These are phyloP conservation scores for Lepisosteus osseus DNA, from an alignment of 2,113 vertebrate genomes.

Conservation along the genomic window DNA sequence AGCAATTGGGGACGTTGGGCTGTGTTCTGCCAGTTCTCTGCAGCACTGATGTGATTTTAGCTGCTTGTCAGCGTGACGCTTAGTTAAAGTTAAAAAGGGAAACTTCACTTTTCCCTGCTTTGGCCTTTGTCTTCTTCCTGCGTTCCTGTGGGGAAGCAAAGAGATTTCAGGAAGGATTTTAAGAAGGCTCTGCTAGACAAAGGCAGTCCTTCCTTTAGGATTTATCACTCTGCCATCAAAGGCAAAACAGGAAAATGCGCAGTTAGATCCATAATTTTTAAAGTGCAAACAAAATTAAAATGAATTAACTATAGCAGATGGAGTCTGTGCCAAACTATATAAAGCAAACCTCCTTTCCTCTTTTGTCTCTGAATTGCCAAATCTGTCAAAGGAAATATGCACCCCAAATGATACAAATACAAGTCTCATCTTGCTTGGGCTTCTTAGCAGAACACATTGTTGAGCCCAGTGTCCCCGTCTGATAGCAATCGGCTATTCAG, in stretches of 20 bases:
- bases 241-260: neutral
- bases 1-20: constrained; percentile 2
- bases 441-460: too few species aligned
- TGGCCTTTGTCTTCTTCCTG: neutral
- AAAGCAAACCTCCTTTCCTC: constrained; percentile 15
- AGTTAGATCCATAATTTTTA: neutral
- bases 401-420: neutral
- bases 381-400: constrained; percentile 30
- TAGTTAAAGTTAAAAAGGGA: constrained; percentile 15
- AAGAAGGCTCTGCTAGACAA: neutral
- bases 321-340: constrained; percentile 2
- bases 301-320: neutral
- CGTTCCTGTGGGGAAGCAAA: neutral
- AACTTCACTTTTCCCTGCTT: neutral
- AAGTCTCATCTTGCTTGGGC: too few species aligned
- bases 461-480: too few species aligned
- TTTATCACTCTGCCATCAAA: constrained; percentile 4
- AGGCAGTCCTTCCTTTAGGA: neutral
- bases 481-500: too few species aligned
- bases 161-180: neutral
- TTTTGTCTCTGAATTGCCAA: constrained; percentile 29
- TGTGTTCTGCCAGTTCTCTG: constrained; percentile 17
- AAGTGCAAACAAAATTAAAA: too few species aligned
- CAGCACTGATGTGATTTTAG: constrained; percentile 20
- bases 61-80: neutral